A percentile compares a stretch with the other conserved stretches of the same genome.
These are phyloP conservation scores for Gymnoscopelus microlampas DNA, from an alignment of 2,797 vertebrate genomes.

Conservation along the genomic window DNA sequence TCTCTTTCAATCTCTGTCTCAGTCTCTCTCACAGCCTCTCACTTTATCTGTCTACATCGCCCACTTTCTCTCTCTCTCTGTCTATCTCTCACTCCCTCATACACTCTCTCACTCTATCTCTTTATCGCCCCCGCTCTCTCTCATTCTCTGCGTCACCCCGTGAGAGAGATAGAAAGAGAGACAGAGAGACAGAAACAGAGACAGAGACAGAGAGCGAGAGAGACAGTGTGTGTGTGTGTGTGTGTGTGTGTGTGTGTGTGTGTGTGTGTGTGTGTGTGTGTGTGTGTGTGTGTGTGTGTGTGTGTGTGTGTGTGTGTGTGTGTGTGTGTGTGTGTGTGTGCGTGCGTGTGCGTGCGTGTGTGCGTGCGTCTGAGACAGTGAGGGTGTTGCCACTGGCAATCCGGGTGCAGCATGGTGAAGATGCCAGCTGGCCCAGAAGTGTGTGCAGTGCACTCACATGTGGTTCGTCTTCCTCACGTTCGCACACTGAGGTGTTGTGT, in stretches of 20 bases:
- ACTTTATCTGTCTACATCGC: too few species aligned
- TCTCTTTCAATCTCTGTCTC: neutral
- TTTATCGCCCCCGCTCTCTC: too few species aligned
- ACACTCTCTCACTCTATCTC: too few species aligned
- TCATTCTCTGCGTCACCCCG: too few species aligned
- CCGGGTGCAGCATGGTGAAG: too few species aligned
- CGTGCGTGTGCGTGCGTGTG: neutral
- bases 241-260: neutral
- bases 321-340: too few species aligned
- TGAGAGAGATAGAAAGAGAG: neutral
- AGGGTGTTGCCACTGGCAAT: neutral
- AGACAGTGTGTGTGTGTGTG: neutral
- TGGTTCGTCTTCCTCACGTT: neutral
- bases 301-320: too few species aligned
- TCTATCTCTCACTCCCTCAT: too few species aligned
- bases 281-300: too few species aligned
- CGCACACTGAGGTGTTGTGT: neutral
- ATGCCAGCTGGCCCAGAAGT: neutral
- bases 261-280: neutral
- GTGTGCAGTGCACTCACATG: slow-evolving; percentile 5
- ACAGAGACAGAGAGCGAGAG: neutral
- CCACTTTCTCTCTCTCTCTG: too few species aligned
- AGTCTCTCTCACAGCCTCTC: too few species aligned
- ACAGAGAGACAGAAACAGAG: neutral
- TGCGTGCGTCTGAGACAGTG: neutral